Evolutionary conservation across 1,140 invertebrate species (phyloP).

Genomic region (Manduca sexta): DNA sequence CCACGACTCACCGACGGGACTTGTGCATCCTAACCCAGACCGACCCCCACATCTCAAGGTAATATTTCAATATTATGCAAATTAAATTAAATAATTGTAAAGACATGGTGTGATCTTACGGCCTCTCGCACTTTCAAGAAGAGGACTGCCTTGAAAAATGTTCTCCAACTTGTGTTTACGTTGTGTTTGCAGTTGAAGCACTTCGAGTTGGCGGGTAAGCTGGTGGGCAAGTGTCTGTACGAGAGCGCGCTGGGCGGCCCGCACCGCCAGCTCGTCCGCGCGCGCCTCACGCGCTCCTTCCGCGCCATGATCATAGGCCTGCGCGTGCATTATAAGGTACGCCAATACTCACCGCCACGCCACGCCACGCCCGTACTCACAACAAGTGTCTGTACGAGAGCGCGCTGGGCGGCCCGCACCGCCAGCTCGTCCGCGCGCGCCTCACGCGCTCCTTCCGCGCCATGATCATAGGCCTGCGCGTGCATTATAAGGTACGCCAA

Average conservation of each 20-base stretch:
- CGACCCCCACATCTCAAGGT: conserved; percentile 82
- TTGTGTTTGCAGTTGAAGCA: conserved; percentile 81
- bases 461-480: conserved; percentile 92
- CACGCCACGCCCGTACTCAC: too few species aligned
- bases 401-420: conserved; percentile 88
- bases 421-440: conserved; percentile 90
- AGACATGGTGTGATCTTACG: too few species aligned
- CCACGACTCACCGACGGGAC: conserved; percentile 86
- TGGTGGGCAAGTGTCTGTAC: conserved; percentile 93
- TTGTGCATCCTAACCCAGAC: conserved; percentile 92
- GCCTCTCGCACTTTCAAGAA: too few species aligned
- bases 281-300: conserved; percentile 76
- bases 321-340: too few species aligned
- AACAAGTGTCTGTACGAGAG: conserved; percentile 90
- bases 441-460: conserved; percentile 90
- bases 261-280: conserved; percentile 91
- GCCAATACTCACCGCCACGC: too few species aligned
- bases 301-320: background rate
- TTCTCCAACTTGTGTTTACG: background rate
- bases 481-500: conserved; percentile 86
- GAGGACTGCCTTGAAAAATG: too few species aligned
- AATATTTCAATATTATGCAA: background rate
- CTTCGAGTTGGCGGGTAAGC: conserved; percentile 94
- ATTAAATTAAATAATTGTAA: background rate
- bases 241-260: conserved; percentile 92